Evolutionary conservation across 2,113 vertebrate genomes (phyloP).

Genomic region (Lamprotornis superbus): DNA sequence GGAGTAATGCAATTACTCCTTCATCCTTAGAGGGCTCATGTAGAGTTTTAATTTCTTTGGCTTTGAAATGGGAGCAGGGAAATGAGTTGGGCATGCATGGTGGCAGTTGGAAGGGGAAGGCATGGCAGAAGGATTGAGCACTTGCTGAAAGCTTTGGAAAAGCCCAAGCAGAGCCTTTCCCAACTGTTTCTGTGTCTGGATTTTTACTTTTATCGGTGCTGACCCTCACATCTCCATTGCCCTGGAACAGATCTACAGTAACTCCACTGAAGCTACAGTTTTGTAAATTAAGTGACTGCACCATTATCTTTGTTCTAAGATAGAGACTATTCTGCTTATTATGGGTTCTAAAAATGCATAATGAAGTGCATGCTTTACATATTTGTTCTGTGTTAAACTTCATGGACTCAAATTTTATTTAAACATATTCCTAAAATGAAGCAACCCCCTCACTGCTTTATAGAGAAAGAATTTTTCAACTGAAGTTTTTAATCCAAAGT

Average conservation of each 20-base stretch:
- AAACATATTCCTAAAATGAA: not conserved
- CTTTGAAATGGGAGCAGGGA: not conserved
- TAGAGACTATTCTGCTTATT: not conserved
- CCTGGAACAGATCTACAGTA: not conserved
- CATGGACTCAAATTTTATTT: not conserved
- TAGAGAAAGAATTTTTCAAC: not conserved
- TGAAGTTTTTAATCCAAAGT: not conserved
- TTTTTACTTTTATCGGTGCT: not conserved
- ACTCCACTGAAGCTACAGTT: not conserved
- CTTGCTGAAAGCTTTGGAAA: not conserved
- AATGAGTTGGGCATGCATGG: not conserved
- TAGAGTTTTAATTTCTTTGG: not conserved
- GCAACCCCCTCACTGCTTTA: not conserved
- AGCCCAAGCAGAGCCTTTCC: not conserved
- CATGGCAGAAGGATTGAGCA: rapidly evolving
- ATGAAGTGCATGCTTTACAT: not conserved
- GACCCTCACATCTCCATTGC: not conserved
- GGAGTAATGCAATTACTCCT: not conserved
- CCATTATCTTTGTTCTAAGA: not conserved
- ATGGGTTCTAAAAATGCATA: not conserved
- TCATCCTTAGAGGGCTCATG: not conserved
- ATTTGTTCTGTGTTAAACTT: not conserved
- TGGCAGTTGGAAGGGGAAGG: not conserved
- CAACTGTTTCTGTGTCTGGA: not conserved
- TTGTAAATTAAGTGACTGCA: not conserved